A percentile compares a stretch with the other conserved stretches of the same genome.
These are phyloP conservation scores for Aphis craccivora DNA, from an alignment of 1,140 invertebrate genomes.

Conservation along the genomic window DNA sequence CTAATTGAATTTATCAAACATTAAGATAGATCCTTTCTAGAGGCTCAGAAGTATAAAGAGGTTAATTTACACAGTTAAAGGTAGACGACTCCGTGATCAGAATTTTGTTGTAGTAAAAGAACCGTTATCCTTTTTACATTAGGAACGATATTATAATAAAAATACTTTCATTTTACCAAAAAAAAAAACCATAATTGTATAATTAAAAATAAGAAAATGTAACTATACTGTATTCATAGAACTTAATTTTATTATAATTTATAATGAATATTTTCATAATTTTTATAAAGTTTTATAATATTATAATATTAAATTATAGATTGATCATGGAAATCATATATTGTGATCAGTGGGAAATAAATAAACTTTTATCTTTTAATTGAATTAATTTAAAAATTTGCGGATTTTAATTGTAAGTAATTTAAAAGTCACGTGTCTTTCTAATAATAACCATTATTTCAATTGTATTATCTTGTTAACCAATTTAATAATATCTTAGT, in stretches of 20 bases:
- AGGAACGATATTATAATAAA: background rate
- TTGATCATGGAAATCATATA: background rate
- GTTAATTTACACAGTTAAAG: conserved; percentile 29
- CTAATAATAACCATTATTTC: background rate
- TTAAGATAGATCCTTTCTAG: background rate
- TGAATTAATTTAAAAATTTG: background rate
- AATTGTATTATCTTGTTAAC: background rate
- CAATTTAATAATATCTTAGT: background rate
- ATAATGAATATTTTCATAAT: background rate
- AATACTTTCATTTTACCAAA: background rate
- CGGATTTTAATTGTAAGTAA: background rate
- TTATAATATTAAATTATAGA: background rate
- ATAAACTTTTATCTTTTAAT: background rate
- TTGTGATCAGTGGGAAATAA: background rate
- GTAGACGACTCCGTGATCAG: conserved; percentile 4
- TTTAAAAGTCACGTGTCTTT: background rate
- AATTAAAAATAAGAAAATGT: background rate
- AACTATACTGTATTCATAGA: background rate
- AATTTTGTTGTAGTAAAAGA: background rate
- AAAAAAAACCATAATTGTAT: background rate
- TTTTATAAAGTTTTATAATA: background rate
- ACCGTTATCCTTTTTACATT: background rate
- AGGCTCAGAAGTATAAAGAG: conserved; percentile 24
- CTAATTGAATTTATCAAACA: conserved; percentile 52
- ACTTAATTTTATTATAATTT: background rate